phyloP scores from a whole-genome alignment of 2,113 vertebrate species.

The Micronycteris hirsuta region DNA sequence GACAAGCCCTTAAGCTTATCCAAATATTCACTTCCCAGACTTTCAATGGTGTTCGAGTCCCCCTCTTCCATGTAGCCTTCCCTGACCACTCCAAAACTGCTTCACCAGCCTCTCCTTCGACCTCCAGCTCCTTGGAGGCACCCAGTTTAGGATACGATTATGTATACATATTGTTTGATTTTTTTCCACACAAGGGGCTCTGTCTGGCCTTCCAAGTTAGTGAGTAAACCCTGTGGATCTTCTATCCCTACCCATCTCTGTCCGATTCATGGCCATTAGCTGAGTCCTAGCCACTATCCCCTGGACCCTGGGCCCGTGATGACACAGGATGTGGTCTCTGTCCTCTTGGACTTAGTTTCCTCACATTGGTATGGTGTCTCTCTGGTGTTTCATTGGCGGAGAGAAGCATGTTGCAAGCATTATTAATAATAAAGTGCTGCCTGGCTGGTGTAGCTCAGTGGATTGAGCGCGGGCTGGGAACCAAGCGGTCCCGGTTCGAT shows the following conservation, averaged over 20 bases:
- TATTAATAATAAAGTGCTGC: background rate
- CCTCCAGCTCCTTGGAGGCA: background rate
- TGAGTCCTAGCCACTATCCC: too few species aligned
- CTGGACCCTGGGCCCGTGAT: background rate
- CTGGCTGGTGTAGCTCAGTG: too few species aligned
- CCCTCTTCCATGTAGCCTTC: background rate
- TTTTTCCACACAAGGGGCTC: background rate
- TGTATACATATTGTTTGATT: background rate
- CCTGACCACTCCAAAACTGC: background rate
- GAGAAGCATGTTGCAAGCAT: background rate
- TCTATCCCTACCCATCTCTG: background rate
- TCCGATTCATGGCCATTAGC: background rate
- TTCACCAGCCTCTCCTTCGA: background rate
- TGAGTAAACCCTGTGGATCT: background rate
- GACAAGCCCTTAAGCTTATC: background rate
- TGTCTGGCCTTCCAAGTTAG: background rate
- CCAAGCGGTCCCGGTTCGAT: too few species aligned
- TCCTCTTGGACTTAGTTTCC: background rate
- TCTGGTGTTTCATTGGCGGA: background rate
- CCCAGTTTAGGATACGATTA: background rate
- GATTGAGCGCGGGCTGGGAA: too few species aligned
- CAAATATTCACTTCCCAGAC: background rate
- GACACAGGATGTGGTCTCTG: background rate
- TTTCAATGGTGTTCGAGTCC: background rate
- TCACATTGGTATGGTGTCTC: background rate